These are phyloP conservation scores for Doryteuthis pealeii DNA, from an alignment of 1,140 invertebrate genomes.

Conservation along the genomic window DNA sequence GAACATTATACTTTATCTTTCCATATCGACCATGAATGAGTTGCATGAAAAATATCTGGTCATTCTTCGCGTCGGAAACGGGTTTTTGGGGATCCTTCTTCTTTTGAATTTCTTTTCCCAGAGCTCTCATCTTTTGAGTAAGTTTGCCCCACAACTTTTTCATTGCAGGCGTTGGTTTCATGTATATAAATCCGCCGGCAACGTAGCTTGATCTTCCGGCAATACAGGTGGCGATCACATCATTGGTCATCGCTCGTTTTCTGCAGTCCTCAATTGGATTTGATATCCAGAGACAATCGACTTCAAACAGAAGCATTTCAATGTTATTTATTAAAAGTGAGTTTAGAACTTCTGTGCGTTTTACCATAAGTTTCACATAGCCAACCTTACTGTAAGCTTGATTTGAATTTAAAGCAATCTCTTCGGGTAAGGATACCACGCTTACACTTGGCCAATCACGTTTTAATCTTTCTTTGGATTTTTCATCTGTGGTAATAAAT, in stretches of 20 bases:
- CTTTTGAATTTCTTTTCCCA: slow-evolving; percentile 27
- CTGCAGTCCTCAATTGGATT: slow-evolving; percentile 33
- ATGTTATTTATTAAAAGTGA: slow-evolving; percentile 30
- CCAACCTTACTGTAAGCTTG: slow-evolving; percentile 42
- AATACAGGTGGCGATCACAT: slow-evolving; percentile 39
- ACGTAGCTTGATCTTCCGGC: slow-evolving; percentile 21
- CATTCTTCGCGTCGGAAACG: slow-evolving; percentile 37
- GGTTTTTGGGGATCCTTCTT: slow-evolving; percentile 4
- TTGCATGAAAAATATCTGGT: slow-evolving; percentile 24
- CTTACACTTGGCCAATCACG: slow-evolving; percentile 39
- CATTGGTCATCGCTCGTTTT: slow-evolving; percentile 16
- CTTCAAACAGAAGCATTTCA: slow-evolving; percentile 45
- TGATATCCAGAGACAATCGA: slow-evolving; percentile 45
- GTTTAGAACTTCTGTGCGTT: slow-evolving; percentile 33
- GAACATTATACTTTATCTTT: slow-evolving; percentile 26
- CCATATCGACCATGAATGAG: neutral
- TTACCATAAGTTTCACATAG: slow-evolving; percentile 42
- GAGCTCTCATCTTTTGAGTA: slow-evolving; percentile 23
- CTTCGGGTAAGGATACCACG: slow-evolving; percentile 29
- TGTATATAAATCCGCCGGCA: slow-evolving; percentile 39
- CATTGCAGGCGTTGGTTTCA: slow-evolving; percentile 31
- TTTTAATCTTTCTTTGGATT: slow-evolving; percentile 27
- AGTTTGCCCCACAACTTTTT: slow-evolving; percentile 34
- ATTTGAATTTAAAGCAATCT: slow-evolving; percentile 23
- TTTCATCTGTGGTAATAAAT: slow-evolving; percentile 35